phyloP scores from a whole-genome alignment of 2,888 invertebrate genomes.

The Drosophila cracens region DNA sequence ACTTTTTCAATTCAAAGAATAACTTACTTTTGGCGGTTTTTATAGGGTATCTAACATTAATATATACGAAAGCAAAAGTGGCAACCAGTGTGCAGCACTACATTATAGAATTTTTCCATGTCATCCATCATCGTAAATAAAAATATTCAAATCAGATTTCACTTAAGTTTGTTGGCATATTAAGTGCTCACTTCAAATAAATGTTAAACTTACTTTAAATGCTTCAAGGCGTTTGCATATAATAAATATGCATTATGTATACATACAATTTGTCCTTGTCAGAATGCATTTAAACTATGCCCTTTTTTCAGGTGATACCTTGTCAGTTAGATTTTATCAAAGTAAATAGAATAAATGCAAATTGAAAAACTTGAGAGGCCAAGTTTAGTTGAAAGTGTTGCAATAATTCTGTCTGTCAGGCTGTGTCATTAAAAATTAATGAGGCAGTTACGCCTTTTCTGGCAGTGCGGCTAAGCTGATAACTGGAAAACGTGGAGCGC shows the following conservation, averaged over 20 bases:
- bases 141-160: constrained; percentile 12
- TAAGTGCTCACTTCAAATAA: constrained; percentile 24
- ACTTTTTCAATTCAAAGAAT: not conserved
- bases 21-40: not conserved
- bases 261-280: not conserved
- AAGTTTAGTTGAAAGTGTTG: not conserved
- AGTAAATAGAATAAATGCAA: not conserved
- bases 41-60: not conserved
- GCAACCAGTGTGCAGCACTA: not conserved
- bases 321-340: not conserved
- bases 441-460: not conserved
- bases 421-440: not conserved
- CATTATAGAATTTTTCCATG: constrained; percentile 9
- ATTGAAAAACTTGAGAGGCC: not conserved
- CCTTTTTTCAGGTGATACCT: not conserved
- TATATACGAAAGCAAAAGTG: not conserved
- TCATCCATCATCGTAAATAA: not conserved
- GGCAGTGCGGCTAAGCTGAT: constrained; percentile 20
- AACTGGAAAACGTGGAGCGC: constrained; percentile 16
- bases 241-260: not conserved
- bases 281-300: not conserved
- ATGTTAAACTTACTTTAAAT: constrained; percentile 19
- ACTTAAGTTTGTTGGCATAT: constrained; percentile 8
- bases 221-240: not conserved
- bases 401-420: too few species aligned